Evolutionary conservation across 1,140 invertebrate species (phyloP).

Genomic region (Aphaenogaster floridana): DNA sequence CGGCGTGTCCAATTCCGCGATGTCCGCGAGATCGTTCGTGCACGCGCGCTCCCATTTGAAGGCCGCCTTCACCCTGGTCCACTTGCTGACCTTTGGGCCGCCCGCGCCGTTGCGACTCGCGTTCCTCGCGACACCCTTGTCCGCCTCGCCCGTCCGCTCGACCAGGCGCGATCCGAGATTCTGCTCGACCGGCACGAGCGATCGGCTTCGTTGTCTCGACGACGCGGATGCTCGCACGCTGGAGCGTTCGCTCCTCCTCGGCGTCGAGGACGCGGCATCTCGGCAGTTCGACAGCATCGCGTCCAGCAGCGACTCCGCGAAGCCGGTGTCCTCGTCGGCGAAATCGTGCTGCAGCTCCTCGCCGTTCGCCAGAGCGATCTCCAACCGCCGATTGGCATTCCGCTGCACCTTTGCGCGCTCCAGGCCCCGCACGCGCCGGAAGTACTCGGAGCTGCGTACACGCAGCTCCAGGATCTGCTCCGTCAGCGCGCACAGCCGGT

Average conservation of each 20-base stretch:
- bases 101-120: neutral
- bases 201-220: conserved; percentile 84
- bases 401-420: conserved; percentile 90
- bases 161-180: conserved; percentile 1
- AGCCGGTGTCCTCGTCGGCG: conserved; percentile 76
- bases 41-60: conserved; percentile 92
- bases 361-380: conserved; percentile 53
- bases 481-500: conserved; percentile 91
- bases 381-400: conserved; percentile 62
- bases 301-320: conserved; percentile 77
- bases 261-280: conserved; percentile 37
- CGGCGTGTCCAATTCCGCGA: conserved; percentile 63
- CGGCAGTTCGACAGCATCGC: conserved; percentile 75
- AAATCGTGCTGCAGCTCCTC: conserved; percentile 49
- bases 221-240: conserved; percentile 48
- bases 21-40: conserved; percentile 74
- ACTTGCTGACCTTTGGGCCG: conserved; percentile 90
- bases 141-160: conserved; percentile 26
- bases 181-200: conserved; percentile 81
- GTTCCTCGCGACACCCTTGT: conserved; percentile 32
- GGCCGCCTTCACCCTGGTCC: conserved; percentile 94
- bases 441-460: conserved; percentile 90
- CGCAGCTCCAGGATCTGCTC: conserved; percentile 91
- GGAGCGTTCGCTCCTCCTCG: conserved; percentile 40
- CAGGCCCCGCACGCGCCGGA: conserved; percentile 90